Evolutionary conservation across 2,888 invertebrate species (phyloP), one percentile per base, ranked within the genome.

Genomic region (Tenthredo notha): DNA sequence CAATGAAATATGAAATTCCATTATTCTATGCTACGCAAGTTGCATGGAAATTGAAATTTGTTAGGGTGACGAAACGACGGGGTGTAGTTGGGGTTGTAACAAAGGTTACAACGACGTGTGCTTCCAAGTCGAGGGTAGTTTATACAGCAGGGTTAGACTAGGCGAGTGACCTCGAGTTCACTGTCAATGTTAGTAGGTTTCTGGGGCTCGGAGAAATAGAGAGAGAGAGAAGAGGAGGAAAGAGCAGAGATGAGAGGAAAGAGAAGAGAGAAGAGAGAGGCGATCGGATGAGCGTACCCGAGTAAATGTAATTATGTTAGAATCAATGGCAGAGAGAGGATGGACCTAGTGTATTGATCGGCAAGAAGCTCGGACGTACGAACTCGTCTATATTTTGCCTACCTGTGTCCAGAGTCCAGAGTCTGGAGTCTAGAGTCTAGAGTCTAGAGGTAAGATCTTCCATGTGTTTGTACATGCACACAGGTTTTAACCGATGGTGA

Each of bases 161-260:
- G 67, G 78, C 74, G 74, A 84, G 86, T 85, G 86, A 86, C 88
- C 86, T 84, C 86, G 86, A 88, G 89, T 88, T 87, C 85, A 87
- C 87, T 88, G 88, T 88, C 90, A 89, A 89, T 91, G 92, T 92
- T 90, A 91, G 89, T 90, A 88, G 90, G 91, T 91, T 88, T 91
- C 90, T 90, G 87, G 91, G 91, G 88, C 80, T 58, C 40, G 37
- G 40, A 80, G 61, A 33, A 40, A 80, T 15, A 21, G 74, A 40
- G 77, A 77, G 74, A 40, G 77, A 77, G 29, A 37, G 50, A 54
- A 18, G 21, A 9, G 33, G 29, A 50, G 54, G 54, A 25, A 2
- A 18, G 15, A 15, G 9, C 2, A 18, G 33, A 54, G 47, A 9
- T 4, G 40, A n/a, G 43, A 43, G 43, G 21, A 25, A n/a, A 18